Evolutionary conservation across 2,888 invertebrate genomes (phyloP), one percentile per base, ranked within the genome.

Genomic region (Phalera bucephala): DNA sequence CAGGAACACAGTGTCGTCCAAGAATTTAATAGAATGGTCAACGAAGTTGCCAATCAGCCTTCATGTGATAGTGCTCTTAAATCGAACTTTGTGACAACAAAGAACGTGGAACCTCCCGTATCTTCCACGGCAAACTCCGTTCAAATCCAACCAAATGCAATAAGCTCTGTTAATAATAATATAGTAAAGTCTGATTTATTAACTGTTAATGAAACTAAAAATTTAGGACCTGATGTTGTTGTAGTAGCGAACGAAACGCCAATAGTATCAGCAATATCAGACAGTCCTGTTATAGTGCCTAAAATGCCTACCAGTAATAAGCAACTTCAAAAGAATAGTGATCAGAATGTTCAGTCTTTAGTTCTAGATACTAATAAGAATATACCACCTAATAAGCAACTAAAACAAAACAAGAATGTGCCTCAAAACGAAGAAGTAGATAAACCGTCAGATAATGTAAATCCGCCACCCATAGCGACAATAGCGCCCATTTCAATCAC

Each of bases 181-280:
- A 64, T 80, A 72, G 68, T 72, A 69, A 86, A 87, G 78, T 81
- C 87, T 79, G 88, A 88, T 48, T 70, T 79, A 71, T 71, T 85
- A 74, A 72, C 69, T 74, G 61, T 76, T 70, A 85, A 80, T 54
- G 86, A 87, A 72, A 83, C 55, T 77, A 84, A 81, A 75, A 71
- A 49, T 65, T 64, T 80, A 71, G 85, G 73, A 63, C 52, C 72
- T 62, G 85, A 87, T 69, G 67, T 70, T 72, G 77, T 72, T 66
- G 69, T 59, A 31, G 79, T 81, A 63, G 53, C 72, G 46, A 77
- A 62, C 53, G 88, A 88, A 63, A 92, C 93, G 15, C 94, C 94
- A 27, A 91, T 94, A 50, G 94, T 94, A 36, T 94, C 94, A 45
- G 94, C 94, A 46, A 93, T 93, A 82, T 91, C 93, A 37, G 93